phyloP scores from a whole-genome alignment of 2,113 vertebrate species.

The Callopanchax toddi region DNA sequence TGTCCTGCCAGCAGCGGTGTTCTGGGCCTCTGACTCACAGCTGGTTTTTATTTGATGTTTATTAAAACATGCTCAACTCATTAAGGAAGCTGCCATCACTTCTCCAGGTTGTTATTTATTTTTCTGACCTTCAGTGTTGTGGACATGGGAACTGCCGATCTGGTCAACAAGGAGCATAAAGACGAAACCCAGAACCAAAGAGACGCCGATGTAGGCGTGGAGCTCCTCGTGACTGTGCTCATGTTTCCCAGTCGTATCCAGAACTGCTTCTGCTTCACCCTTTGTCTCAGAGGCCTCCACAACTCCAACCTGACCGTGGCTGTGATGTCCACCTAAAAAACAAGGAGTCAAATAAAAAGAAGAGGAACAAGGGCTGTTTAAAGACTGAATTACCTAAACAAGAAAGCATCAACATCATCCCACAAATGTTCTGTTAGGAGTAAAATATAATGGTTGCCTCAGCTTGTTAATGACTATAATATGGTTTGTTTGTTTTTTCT shows the following conservation, averaged over 20 bases:
- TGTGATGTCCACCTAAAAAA: constrained; percentile 83
- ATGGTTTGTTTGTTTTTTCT: too few relatives aligned
- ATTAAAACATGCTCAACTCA: too few relatives aligned
- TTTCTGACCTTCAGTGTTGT: constrained; percentile 87
- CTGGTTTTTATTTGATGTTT: too few relatives aligned
- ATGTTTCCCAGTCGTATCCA: constrained; percentile 58
- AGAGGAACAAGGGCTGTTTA: neutral
- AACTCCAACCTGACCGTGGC: constrained; percentile 78
- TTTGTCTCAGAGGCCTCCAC: constrained; percentile 80
- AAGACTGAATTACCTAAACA: too few relatives aligned
- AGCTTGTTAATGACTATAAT: too few relatives aligned
- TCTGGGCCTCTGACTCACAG: too few relatives aligned
- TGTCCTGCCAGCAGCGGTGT: too few relatives aligned
- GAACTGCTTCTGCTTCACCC: constrained; percentile 44
- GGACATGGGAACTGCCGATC: constrained; percentile 93
- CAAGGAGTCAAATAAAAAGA: neutral
- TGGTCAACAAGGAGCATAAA: constrained; percentile 99
- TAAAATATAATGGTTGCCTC: too few relatives aligned
- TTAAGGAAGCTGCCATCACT: too few relatives aligned
- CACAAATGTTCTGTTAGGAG: too few relatives aligned
- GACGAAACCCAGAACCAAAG: constrained; percentile 96
- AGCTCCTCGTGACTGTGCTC: constrained; percentile 82
- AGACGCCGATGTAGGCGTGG: constrained; percentile 95
- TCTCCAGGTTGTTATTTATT: too few relatives aligned
- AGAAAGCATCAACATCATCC: too few relatives aligned